phyloP scores from a whole-genome alignment of 2,888 invertebrate species.

The Protodeltote pygarga region DNA sequence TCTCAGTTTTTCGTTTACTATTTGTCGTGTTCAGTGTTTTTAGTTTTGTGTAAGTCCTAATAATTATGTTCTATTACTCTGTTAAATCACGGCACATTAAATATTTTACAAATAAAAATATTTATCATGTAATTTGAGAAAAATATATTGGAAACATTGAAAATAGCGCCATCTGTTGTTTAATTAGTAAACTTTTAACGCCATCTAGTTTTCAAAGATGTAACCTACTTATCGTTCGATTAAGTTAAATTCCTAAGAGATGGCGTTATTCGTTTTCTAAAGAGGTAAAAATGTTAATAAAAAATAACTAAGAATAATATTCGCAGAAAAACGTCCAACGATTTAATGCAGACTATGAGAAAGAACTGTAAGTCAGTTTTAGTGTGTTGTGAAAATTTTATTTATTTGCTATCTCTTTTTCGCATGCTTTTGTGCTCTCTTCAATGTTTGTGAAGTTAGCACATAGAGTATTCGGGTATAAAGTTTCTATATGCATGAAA shows the following conservation, averaged over 20 bases:
- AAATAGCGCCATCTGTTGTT: conserved; percentile 17
- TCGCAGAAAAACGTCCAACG: conserved; percentile 85
- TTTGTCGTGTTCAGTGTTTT: conserved; percentile 60
- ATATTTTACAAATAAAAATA: conserved; percentile 53
- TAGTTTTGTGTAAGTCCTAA: conserved; percentile 44
- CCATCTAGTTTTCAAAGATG: conserved; percentile 5
- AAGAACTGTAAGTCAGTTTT: conserved; percentile 82
- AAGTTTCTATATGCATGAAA: no score
- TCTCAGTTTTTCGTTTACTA: conserved; percentile 38
- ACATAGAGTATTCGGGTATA: no score
- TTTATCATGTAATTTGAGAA: conserved; percentile 40
- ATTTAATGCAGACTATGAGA: conserved; percentile 84
- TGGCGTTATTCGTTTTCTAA: no score
- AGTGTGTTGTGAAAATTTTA: conserved; percentile 80
- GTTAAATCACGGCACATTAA: conserved; percentile 83
- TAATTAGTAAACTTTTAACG: neutral
- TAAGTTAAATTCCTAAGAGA: no score
- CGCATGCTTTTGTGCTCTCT: no score
- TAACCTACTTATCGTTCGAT: no score
- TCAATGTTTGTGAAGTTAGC: no score
- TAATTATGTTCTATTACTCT: no score
- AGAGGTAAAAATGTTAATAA: no score
- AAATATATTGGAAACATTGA: neutral
- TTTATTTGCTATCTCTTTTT: conserved; percentile 2
- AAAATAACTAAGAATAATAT: conserved; percentile 58